A percentile compares a stretch with the other conserved stretches of the same genome.
phyloP scores from a whole-genome alignment of 1,140 invertebrate species.

The Megalopta genalis region DNA sequence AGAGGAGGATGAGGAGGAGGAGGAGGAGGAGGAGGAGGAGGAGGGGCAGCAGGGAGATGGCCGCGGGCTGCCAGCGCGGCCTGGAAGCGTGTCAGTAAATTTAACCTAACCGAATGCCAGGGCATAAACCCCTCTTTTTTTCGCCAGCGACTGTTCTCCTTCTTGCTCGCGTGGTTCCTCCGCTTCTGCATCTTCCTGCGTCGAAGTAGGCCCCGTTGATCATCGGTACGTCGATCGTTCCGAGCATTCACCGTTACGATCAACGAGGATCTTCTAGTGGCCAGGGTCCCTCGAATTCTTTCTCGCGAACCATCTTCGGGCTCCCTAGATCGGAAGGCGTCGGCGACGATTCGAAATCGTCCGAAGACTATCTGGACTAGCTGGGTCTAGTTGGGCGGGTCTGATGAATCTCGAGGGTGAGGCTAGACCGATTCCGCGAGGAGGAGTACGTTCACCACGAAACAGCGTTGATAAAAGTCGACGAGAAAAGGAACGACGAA shows the following conservation, averaged over 20 bases:
- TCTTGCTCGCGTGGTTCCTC: constrained; percentile 13
- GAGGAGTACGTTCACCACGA: no score
- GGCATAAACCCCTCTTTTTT: constrained; percentile 36
- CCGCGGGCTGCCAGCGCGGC: constrained; percentile 53
- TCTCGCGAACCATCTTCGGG: neutral
- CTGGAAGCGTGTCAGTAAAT: constrained; percentile 67
- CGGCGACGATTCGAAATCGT: no score
- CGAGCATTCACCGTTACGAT: constrained; percentile 15
- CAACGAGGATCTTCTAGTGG: neutral
- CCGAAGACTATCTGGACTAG: neutral
- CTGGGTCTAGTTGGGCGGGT: no score
- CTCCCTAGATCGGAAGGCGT: no score
- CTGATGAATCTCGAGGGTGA: no score
- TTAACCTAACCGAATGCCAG: constrained; percentile 67
- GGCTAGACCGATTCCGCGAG: no score
- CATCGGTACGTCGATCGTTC: constrained; percentile 29
- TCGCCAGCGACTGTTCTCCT: neutral
- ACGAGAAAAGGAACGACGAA: constrained; percentile 5
- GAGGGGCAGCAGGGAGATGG: constrained; percentile 30
- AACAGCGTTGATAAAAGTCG: no score
- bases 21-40: constrained; percentile 3
- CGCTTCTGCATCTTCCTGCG: constrained; percentile 42
- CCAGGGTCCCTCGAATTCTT: neutral
- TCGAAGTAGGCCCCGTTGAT: neutral
- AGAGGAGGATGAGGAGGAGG: neutral